These are phyloP conservation scores for Troglohyphantes excavatus DNA, from an alignment of 2,888 invertebrate species.

Conservation along the genomic window DNA sequence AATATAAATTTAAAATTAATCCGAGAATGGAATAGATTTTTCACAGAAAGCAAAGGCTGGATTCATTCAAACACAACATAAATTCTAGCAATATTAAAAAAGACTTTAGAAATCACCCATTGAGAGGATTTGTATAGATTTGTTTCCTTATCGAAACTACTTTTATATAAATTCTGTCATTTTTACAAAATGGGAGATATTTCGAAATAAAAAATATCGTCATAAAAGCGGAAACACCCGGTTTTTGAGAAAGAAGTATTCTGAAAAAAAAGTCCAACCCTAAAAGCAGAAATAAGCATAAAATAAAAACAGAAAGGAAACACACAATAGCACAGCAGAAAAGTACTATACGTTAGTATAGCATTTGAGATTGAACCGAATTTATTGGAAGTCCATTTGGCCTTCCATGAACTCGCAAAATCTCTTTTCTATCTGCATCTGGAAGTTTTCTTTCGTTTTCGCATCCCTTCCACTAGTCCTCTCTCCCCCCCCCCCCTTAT, in stretches of 20 bases:
- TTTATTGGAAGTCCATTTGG: constrained; percentile 79
- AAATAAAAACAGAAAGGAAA: constrained; percentile 40
- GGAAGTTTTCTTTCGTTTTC: constrained; percentile 74
- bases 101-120: background rate
- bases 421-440: constrained; percentile 78
- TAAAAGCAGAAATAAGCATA: constrained; percentile 10
- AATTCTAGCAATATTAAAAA: background rate
- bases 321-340: constrained; percentile 52
- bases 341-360: constrained; percentile 68
- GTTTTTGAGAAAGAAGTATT: constrained; percentile 68
- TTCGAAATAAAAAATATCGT: constrained; percentile 43
- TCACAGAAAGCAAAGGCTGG: background rate
- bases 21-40: background rate
- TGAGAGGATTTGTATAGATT: background rate
- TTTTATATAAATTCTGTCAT: constrained; percentile 54
- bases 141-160: constrained; percentile 3
- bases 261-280: constrained; percentile 54
- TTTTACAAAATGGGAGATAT: constrained; percentile 23
- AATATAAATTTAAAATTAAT: background rate
- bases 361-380: constrained; percentile 77
- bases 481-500: background rate
- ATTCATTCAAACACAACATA: background rate
- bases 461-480: constrained; percentile 56
- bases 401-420: constrained; percentile 72
- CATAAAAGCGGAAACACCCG: constrained; percentile 60